Conservation (phyloP, 2,888 invertebrate species). For the Laothoe populi region DNA sequence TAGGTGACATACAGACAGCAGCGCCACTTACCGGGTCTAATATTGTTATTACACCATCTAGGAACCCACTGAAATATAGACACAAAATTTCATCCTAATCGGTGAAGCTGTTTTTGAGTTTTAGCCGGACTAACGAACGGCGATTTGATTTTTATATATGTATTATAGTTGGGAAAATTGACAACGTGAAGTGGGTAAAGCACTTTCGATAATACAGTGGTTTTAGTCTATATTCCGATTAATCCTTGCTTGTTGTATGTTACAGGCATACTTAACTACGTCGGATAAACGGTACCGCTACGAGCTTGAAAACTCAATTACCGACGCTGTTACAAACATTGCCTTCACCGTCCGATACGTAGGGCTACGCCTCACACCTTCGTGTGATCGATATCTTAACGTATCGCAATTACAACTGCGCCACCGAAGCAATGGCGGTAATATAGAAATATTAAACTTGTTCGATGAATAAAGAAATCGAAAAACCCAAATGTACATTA, state of each 20-base stretch:
- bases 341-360: slow-evolving; percentile 34
- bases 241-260: slow-evolving; percentile 38
- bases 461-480: too few species aligned
- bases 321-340: slow-evolving; percentile 49
- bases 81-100: too few species aligned
- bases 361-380: slow-evolving; percentile 32
- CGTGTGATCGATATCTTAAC: slow-evolving; percentile 26
- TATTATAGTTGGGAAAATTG: neutral
- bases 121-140: too few species aligned
- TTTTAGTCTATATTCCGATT: slow-evolving; percentile 42
- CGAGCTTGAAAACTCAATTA: slow-evolving; percentile 60
- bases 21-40: too few species aligned
- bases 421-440: neutral
- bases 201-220: neutral
- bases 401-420: too few species aligned
- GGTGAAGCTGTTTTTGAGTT: too few species aligned
- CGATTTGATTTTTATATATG: too few species aligned
- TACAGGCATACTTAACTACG: slow-evolving; percentile 44
- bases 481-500: too few species aligned
- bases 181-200: neutral
- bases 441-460: neutral
- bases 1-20: too few species aligned
- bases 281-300: slow-evolving; percentile 49
- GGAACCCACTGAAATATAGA: too few species aligned
- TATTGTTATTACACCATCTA: too few species aligned